phyloP scores from a whole-genome alignment of 2,888 invertebrate species.

The Dioctria rufipes region DNA sequence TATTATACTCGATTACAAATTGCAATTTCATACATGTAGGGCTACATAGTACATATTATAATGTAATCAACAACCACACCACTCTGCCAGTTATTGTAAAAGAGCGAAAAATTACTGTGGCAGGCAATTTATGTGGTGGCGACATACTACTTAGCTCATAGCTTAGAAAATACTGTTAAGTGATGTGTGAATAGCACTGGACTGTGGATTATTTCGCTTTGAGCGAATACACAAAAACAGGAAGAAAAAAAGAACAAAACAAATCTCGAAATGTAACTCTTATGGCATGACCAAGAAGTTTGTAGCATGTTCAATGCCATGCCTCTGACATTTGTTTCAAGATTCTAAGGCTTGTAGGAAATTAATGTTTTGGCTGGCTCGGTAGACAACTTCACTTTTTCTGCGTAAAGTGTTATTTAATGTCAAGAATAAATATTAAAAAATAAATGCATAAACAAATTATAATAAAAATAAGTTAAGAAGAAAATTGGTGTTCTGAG shows the following conservation, averaged over 20 bases:
- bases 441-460: neutral
- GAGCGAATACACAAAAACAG: neutral
- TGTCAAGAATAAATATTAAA: neutral
- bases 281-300: neutral
- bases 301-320: neutral
- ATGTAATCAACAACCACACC: slow-evolving; percentile 1
- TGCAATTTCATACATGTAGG: slow-evolving; percentile 22
- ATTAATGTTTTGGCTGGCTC: slow-evolving; percentile 25
- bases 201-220: neutral
- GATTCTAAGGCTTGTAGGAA: slow-evolving; percentile 12
- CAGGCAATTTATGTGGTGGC: slow-evolving; percentile 49
- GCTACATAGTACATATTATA: neutral
- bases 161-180: slow-evolving; percentile 30
- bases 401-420: slow-evolving; percentile 2
- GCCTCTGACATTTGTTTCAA: neutral
- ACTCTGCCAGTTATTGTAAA: neutral
- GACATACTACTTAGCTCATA: slow-evolving; percentile 47
- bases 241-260: slow-evolving; percentile 3
- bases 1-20: slow-evolving; percentile 29
- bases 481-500: neutral
- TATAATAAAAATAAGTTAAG: neutral
- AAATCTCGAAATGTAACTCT: neutral
- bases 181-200: slow-evolving; percentile 43
- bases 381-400: slow-evolving; percentile 19
- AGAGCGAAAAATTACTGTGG: slow-evolving; percentile 25